Evolutionary conservation across 2,113 vertebrate species (phyloP), one percentile per base, ranked within the genome.

Genomic region (Phoxinus phoxinus): DNA sequence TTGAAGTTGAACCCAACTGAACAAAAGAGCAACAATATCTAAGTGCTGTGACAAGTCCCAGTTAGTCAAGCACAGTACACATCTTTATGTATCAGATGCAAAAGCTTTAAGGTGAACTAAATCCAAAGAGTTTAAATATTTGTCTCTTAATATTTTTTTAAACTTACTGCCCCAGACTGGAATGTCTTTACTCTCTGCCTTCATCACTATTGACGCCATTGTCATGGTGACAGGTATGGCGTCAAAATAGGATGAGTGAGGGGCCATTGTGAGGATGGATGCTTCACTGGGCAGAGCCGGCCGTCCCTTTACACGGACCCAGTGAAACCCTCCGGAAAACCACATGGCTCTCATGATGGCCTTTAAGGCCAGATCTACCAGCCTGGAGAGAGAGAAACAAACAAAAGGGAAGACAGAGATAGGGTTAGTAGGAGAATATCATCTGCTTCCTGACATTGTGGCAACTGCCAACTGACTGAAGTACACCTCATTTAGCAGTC

Each of bases 101-200:
- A 63, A 63, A 27, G 15, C 27, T 67, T 17, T 32, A 32, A 35
- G 63, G 7, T 67, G 6, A 32, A 32, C 63, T 32, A 19, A 17
- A 32, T 35, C 8, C 0, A 2, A 25, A 81, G 0, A 69, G 10
- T 48, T 67, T 7, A 56, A n/a, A 72, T 58, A 23, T 35, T 4
- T n/a, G 2, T 35, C 46, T 30, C 63, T 46, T 5, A 6, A 58
- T 9, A 59, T n/a, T n/a, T 27, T 23, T 30, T 51, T 4, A 59
- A 74, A 98, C 98, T 97, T 92, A 99, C 98, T 99, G 91, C 97
- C 98, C 98, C 98, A 99, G 19, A 99, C 87, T 25, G 98, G 98
- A 93, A 99, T 96, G 90, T 97, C 95, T 92, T 96, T 96, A 93
- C 96, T 97, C 94, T 98, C 97, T 0, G 96, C 94, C 91, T 98